A percentile compares a stretch with the other conserved stretches of the same genome.
Evolutionary conservation across 2,888 invertebrate species (phyloP).

Genomic region (Cryptus viduatorius): DNA sequence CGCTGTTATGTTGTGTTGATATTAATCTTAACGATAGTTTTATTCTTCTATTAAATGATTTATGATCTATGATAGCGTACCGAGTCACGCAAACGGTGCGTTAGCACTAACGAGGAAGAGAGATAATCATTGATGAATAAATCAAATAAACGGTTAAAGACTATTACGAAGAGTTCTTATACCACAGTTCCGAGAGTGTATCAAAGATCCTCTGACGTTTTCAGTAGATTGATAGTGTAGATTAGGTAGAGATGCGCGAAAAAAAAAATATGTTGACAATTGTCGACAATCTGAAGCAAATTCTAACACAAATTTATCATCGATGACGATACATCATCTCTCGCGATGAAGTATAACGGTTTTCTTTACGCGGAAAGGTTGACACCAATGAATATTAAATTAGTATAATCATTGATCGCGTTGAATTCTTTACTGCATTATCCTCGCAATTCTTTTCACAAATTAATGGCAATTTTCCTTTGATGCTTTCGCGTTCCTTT

Average conservation of each 20-base stretch:
- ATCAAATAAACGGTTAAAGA: constrained; percentile 51
- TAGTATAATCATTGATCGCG: background rate
- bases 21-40: constrained; percentile 33
- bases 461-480: background rate
- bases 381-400: background rate
- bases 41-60: constrained; percentile 27
- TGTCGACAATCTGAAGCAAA: background rate
- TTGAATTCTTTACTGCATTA: background rate
- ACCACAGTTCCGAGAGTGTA: constrained; percentile 45
- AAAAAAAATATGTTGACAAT: background rate
- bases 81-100: constrained; percentile 9
- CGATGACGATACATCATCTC: background rate
- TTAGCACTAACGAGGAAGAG: background rate
- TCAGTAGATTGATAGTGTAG: constrained; percentile 23
- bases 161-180: constrained; percentile 41
- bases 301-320: background rate
- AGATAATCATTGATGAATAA: constrained; percentile 17
- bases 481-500: no score
- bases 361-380: background rate
- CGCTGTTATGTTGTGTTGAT: constrained; percentile 45
- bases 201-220: constrained; percentile 18
- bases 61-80: constrained; percentile 11
- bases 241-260: constrained; percentile 3
- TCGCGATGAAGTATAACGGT: background rate
- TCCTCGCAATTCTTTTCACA: background rate